A percentile compares a stretch with the other conserved stretches of the same genome.
These are phyloP conservation scores for Drosophila ogumai DNA, from an alignment of 1,140 invertebrate species.

Conservation along the genomic window DNA sequence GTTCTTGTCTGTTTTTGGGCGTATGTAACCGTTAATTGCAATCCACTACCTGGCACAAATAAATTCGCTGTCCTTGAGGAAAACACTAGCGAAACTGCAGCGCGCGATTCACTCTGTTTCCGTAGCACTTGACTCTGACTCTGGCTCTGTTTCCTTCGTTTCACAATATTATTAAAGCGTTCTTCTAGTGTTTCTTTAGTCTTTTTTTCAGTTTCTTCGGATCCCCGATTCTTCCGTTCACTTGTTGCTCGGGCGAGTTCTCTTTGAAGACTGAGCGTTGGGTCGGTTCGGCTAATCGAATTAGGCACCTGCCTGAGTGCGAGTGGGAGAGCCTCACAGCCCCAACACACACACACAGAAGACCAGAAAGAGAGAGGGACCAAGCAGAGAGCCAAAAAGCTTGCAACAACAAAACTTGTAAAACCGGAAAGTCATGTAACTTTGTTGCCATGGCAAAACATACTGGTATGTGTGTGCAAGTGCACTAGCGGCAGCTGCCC, in stretches of 20 bases:
- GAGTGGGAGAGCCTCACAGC: constrained; percentile 32
- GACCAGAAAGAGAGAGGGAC: neutral
- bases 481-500: constrained; percentile 34
- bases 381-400: constrained; percentile 41
- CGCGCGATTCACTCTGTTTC: constrained; percentile 51
- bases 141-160: constrained; percentile 23
- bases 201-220: constrained; percentile 15
- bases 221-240: constrained; percentile 39
- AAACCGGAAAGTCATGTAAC: constrained; percentile 74
- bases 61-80: constrained; percentile 27
- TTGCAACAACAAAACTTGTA: constrained; percentile 62
- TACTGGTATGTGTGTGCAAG: neutral
- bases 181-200: constrained; percentile 21
- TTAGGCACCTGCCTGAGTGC: constrained; percentile 61
- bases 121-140: constrained; percentile 19
- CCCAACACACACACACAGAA: neutral
- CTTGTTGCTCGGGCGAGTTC: constrained; percentile 57
- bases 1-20: neutral
- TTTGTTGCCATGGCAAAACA: constrained; percentile 48
- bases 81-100: constrained; percentile 52
- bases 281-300: constrained; percentile 62
- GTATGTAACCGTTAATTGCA: constrained; percentile 4
- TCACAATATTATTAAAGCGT: constrained; percentile 37
- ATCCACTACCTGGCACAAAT: constrained; percentile 55
- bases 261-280: constrained; percentile 57